Base-by-base conservation (phyloP, 2,797 vertebrate species). In the Pseudochirops corinnae region DNA sequence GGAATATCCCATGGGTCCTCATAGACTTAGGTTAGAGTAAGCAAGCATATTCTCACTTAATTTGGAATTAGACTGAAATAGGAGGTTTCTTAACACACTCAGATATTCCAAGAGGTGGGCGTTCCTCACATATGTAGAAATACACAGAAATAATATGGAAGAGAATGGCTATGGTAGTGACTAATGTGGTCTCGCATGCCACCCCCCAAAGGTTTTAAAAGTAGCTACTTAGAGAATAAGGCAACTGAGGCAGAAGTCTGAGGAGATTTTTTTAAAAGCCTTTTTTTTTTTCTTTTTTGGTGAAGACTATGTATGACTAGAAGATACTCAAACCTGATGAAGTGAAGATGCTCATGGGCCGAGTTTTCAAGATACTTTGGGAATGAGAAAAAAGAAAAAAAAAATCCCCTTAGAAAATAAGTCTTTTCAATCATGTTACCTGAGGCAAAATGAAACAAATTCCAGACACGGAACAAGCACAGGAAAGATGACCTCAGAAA, bases 71-170 rank as follows among this genome's bases (percentile, higher is more conserved):
- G 92, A 3, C 29, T 56, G 55, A 93, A 50, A 93, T 53, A 94
- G 56, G 87, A 92, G 52, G 7, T 92, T 97, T 94, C 92, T 96
- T 56, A 94, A 95, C 96, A 95, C 13, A 58, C 5, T 52, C 74
- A 87, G 18, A 21, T 87, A 87, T 87, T 87, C 74, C 21, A 87
- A 24, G 74, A 87, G 10, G 74, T 28, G 74, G 91, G 33, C 91
- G 56, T n/a, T 97, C 57, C 93, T 95, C 90, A 87, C 55, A 56
- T 67, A 95, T 90, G 21, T 39, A 94, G 60, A 82, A 87, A 93
- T 92, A 13, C 28, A 16, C 24, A 74, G 91, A 91, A 96, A 94
- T 87, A 87, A 87, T 87, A 26, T 87, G 39, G 74, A 95, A 58
- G 93, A 96, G 96, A 96, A 58, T 39, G 91, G 62, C 62, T 31